Evolutionary conservation across 2,113 vertebrate species (phyloP).

Genomic region (Vireo altiloquus): DNA sequence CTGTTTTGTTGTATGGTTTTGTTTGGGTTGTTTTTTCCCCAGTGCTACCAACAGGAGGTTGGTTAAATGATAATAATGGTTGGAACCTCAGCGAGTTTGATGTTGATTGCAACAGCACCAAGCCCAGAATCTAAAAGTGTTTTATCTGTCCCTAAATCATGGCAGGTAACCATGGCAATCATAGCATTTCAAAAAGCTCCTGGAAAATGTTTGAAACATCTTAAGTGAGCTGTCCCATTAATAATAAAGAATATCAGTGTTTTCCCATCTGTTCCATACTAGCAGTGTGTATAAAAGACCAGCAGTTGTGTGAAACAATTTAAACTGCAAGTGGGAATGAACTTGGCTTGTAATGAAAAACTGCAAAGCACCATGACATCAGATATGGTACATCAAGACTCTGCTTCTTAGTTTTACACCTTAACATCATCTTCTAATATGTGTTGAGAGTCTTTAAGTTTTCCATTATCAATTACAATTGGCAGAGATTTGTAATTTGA

Average conservation of each 20-base stretch:
- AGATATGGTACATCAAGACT: neutral
- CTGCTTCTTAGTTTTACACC: neutral
- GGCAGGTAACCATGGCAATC: slow-evolving; percentile 17
- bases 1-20: neutral
- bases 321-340: neutral
- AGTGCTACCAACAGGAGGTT: neutral
- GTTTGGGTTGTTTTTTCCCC: neutral
- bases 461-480: neutral
- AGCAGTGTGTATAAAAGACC: neutral
- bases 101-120: neutral
- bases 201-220: neutral
- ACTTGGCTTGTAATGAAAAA: neutral
- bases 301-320: neutral
- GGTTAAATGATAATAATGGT: neutral
- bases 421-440: neutral
- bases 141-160: neutral
- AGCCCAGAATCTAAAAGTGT: neutral
- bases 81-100: neutral
- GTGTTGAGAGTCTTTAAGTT: neutral
- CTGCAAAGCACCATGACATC: neutral
- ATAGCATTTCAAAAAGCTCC: neutral
- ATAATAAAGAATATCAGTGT: neutral
- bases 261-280: slow-evolving; percentile 28
- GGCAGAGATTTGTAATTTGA: neutral
- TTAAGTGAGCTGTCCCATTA: neutral